Evolutionary conservation across 2,113 vertebrate species (phyloP), one percentile per base, ranked within the genome.

Genomic region (Pipra filicauda): DNA sequence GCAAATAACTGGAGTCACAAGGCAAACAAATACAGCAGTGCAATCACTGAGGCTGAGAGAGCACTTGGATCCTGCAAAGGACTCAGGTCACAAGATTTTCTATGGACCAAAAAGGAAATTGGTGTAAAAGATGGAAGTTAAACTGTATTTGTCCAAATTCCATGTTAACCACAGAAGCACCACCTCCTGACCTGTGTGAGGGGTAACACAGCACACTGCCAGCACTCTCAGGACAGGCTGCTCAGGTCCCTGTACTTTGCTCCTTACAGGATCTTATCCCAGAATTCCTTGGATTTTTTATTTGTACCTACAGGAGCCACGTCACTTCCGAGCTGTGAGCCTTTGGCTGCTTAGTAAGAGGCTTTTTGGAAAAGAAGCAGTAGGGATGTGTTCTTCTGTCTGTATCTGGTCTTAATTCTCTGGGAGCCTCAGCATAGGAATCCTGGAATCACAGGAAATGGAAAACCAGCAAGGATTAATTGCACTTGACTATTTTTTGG

Each of bases 1-100:
- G 20, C 20, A 35, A 5, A 31, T 10, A 23, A 44, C 59, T 43
- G 0, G 0, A 62, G n/a, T 12, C 10, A 6, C 2, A 1, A 9
- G 37, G 19, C 27, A 20, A 23, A n/a, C 10, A 23, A 67, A 85
- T 30, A 1, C 41, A 37, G 18, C 2, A 57, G 19, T 22, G 44
- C 19, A 22, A 28, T 49, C 4, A 15, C 41, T 0, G 3, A 55
- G 57, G 12, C 8, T 69, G 39, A 15, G 12, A 0, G 4, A 75
- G 31, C 11, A 2, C 37, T 74, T 11, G 2, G 15, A 28, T 39
- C 21, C 33, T 39, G 28, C 31, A 27, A 26, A 69, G 31, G 37
- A 57, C 58, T 67, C 52, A 9, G 8, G 39, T 66, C 33, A 54
- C 85, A 72, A 67, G 30, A 43, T n/a, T 72, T 72, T 43, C n/a